phyloP scores from a whole-genome alignment of 2,113 vertebrate genomes.

The Petroica traversi region DNA sequence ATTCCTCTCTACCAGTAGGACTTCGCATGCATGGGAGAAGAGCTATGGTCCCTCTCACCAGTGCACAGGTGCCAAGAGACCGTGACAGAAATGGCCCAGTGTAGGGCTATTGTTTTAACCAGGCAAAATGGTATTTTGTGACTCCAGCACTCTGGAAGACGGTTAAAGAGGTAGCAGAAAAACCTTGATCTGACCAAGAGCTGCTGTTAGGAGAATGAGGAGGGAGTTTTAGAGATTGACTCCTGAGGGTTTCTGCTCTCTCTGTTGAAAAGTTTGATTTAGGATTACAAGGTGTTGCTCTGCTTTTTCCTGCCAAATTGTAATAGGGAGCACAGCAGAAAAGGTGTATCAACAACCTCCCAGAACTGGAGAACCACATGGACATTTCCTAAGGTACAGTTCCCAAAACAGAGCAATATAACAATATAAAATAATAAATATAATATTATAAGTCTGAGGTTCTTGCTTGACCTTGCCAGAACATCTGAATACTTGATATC shows the following conservation, averaged over 20 bases:
- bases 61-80: background rate
- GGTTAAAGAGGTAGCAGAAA: background rate
- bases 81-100: background rate
- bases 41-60: background rate
- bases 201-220: background rate
- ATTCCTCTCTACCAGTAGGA: background rate
- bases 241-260: background rate
- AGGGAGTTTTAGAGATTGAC: background rate
- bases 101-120: background rate
- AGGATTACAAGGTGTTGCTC: background rate
- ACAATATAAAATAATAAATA: background rate
- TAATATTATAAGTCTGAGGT: background rate
- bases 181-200: background rate
- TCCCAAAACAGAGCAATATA: background rate
- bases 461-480: background rate
- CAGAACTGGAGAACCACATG: background rate
- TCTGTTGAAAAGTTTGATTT: background rate
- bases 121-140: background rate
- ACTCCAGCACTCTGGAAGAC: background rate
- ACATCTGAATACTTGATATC: background rate
- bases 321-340: background rate
- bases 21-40: background rate
- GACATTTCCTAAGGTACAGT: background rate
- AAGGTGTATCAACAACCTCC: background rate
- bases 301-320: background rate